phyloP scores from a whole-genome alignment of 2,888 invertebrate genomes.

The Leptodirus hochenwartii region DNA sequence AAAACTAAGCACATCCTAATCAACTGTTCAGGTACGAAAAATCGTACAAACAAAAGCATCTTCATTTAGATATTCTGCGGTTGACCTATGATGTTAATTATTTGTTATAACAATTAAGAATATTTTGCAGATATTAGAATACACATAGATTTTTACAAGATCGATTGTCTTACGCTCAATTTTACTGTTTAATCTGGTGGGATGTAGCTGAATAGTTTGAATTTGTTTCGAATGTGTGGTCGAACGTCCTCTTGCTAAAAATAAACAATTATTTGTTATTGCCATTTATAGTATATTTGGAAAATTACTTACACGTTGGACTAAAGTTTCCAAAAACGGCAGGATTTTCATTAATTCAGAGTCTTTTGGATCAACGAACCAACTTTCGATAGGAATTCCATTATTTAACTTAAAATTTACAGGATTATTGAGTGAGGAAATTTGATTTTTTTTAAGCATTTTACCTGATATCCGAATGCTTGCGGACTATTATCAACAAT shows the following conservation, averaged over 20 bases:
- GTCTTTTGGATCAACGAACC: conserved; percentile 85
- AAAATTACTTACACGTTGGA: conserved; percentile 45
- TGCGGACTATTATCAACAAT: conserved; percentile 83
- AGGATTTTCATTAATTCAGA: conserved; percentile 77
- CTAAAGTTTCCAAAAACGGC: conserved; percentile 78
- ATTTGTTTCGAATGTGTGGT: conserved; percentile 79
- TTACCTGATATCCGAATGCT: conserved; percentile 80
- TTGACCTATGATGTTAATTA: conserved; percentile 2
- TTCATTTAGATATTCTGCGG: too few relatives aligned
- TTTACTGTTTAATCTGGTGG: conserved; percentile 62
- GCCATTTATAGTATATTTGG: not conserved
- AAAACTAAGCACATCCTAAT: too few relatives aligned
- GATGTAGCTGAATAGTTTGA: conserved; percentile 73
- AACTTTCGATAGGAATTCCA: conserved; percentile 93
- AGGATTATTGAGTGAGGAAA: conserved; percentile 4
- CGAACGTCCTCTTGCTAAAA: conserved; percentile 80
- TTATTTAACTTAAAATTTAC: conserved; percentile 58
- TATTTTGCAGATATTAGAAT: too few relatives aligned
- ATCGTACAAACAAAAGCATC: too few relatives aligned
- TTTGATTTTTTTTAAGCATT: conserved; percentile 12
- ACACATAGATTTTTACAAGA: too few relatives aligned
- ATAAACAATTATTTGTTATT: conserved; percentile 12
- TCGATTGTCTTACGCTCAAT: too few relatives aligned
- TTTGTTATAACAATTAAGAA: conserved; percentile 5
- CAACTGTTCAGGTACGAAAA: too few relatives aligned